Evolutionary conservation across 2,797 vertebrate species (phyloP).

Genomic region (Cheirogaleus major): DNA sequence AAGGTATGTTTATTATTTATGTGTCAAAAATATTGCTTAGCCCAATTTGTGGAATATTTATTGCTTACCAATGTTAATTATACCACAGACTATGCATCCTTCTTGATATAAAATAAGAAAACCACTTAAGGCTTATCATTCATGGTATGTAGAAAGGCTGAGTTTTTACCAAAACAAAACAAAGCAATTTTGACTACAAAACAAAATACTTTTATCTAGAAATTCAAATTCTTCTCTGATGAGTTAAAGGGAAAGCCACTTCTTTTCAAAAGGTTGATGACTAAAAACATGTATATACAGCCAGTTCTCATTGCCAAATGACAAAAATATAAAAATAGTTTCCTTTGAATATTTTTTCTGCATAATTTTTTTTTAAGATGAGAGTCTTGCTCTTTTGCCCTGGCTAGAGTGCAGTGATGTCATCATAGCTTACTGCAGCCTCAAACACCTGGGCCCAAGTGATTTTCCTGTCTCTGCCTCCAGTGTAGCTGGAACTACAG

Average conservation of each 20-base stretch:
- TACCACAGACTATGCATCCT: background rate
- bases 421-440: background rate
- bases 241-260: background rate
- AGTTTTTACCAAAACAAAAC: background rate
- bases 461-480: background rate
- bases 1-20: background rate
- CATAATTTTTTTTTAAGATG: background rate
- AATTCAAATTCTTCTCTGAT: background rate
- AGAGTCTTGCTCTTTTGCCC: background rate
- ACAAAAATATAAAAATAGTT: background rate
- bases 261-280: background rate
- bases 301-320: background rate
- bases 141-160: background rate
- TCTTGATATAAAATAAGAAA: background rate
- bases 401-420: background rate
- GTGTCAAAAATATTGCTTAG: background rate
- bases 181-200: background rate
- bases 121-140: background rate
- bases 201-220: background rate
- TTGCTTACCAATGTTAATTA: background rate
- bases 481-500: background rate
- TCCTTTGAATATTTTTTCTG: background rate
- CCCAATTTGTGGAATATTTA: background rate
- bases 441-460: background rate
- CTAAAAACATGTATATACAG: background rate